These are phyloP conservation scores for Gadus macrocephalus DNA, from an alignment of 2,113 vertebrate species.

Conservation along the genomic window DNA sequence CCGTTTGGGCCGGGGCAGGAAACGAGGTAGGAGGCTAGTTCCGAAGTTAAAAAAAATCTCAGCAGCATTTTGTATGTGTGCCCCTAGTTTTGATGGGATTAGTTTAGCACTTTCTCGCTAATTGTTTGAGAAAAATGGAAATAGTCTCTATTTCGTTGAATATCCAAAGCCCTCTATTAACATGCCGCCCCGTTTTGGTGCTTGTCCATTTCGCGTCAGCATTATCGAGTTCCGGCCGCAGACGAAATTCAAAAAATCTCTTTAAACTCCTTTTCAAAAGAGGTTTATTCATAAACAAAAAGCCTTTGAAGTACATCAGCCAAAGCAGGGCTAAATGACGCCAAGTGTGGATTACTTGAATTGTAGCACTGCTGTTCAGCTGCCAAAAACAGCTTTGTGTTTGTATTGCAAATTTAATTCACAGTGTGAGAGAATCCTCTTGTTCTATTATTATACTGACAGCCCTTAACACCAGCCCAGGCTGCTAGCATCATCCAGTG, in stretches of 20 bases:
- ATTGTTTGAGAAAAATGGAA: too few species aligned
- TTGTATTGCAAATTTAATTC: not conserved
- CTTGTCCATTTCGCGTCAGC: not conserved
- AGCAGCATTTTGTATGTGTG: too few species aligned
- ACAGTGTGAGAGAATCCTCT: not conserved
- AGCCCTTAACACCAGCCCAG: not conserved
- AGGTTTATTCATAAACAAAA: conserved; percentile 29
- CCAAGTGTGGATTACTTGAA: conserved; percentile 17
- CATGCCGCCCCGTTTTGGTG: not conserved
- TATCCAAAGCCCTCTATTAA: too few species aligned
- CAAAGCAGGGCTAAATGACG: conserved; percentile 7
- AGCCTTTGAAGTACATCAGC: conserved; percentile 21
- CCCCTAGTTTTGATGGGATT: too few species aligned
- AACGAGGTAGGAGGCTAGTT: too few species aligned
- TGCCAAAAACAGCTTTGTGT: conserved; percentile 6
- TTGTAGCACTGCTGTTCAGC: not conserved
- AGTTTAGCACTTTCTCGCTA: too few species aligned
- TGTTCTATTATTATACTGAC: not conserved
- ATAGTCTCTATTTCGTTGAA: too few species aligned
- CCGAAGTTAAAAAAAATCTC: too few species aligned
- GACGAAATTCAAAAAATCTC: conserved; percentile 1
- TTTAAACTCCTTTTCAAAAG: conserved; percentile 27
- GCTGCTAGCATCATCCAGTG: too few species aligned
- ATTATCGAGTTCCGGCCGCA: conserved; percentile 5
- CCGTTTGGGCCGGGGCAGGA: too few species aligned